phyloP scores from a whole-genome alignment of 2,797 vertebrate species.

The Remorina albescens region DNA sequence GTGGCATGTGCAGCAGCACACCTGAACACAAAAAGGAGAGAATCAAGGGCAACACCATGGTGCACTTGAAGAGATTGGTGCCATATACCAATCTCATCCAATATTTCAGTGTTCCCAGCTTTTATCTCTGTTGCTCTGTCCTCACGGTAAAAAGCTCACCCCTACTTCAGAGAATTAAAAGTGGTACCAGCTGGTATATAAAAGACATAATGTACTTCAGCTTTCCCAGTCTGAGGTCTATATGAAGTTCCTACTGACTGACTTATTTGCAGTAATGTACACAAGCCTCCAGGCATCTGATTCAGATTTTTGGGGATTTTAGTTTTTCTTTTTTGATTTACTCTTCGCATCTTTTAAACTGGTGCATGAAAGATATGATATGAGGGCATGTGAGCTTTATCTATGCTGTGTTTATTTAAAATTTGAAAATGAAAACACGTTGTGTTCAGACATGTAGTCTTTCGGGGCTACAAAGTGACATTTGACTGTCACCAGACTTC shows the following conservation, averaged over 20 bases:
- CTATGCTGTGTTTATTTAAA: not conserved
- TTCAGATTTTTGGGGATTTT: constrained; percentile 24
- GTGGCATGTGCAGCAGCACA: constrained; percentile 20
- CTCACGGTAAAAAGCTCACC: constrained; percentile 19
- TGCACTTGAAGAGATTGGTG: constrained; percentile 53
- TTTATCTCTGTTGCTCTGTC: constrained; percentile 42
- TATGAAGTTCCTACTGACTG: constrained; percentile 32
- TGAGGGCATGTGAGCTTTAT: not conserved
- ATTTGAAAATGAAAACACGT: not conserved
- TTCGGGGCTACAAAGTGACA: not conserved
- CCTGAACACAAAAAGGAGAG: constrained; percentile 24
- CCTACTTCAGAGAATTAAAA: constrained; percentile 59
- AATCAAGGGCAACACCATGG: constrained; percentile 41
- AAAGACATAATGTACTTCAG: constrained; percentile 31
- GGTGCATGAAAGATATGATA: constrained; percentile 1
- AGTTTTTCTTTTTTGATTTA: not conserved
- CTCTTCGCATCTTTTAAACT: constrained; percentile 1
- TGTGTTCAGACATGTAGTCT: not conserved
- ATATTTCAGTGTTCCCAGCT: constrained; percentile 40
- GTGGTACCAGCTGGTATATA: constrained; percentile 15
- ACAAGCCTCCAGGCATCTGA: not conserved
- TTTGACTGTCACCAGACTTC: not conserved
- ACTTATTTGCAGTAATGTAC: constrained; percentile 25
- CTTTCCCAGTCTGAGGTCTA: constrained; percentile 4
- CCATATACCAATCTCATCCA: constrained; percentile 42